Conservation (phyloP, 2,797 vertebrate species). For the Pseudomugil tenellus region DNA sequence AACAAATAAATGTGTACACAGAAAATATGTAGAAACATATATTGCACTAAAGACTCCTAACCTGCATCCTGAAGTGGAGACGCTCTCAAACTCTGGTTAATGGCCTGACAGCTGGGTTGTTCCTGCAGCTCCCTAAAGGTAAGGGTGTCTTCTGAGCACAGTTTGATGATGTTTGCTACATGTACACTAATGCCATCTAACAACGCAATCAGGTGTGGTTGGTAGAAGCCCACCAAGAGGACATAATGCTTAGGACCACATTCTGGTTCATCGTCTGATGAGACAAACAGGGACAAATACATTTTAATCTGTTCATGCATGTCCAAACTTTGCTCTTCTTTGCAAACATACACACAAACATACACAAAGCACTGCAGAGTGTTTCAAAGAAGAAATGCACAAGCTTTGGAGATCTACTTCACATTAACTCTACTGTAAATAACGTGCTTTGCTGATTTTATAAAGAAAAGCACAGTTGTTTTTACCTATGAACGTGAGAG, state of each 20-base stretch:
- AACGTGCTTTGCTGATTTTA: not conserved
- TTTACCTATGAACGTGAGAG: slow-evolving; percentile 79
- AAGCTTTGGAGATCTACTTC: not conserved
- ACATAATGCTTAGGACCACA: slow-evolving; percentile 92
- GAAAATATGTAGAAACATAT: not conserved
- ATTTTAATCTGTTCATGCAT: not conserved
- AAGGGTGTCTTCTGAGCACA: slow-evolving; percentile 46
- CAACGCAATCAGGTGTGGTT: slow-evolving; percentile 82
- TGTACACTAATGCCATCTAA: slow-evolving; percentile 86
- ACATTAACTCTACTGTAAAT: rapidly evolving
- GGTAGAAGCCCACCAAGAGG: slow-evolving; percentile 88
- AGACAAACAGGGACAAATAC: not conserved
- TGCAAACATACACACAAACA: not conserved
- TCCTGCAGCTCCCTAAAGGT: not conserved
- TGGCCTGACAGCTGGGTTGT: slow-evolving; percentile 3
- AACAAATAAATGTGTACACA: not conserved
- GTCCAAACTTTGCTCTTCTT: not conserved
- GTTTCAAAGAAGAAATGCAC: not conserved
- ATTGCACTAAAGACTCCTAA: slow-evolving; percentile 11
- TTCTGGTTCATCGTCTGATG: slow-evolving; percentile 92
- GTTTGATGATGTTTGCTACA: slow-evolving; percentile 86
- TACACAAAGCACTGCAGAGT: not conserved
- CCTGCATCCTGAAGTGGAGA: slow-evolving; percentile 34
- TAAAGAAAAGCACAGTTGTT: not conserved
- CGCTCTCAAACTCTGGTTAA: not conserved